Base-by-base conservation (phyloP, 37 sponge, comb jelly and placozoan species). In the Eunapius fragilis region DNA sequence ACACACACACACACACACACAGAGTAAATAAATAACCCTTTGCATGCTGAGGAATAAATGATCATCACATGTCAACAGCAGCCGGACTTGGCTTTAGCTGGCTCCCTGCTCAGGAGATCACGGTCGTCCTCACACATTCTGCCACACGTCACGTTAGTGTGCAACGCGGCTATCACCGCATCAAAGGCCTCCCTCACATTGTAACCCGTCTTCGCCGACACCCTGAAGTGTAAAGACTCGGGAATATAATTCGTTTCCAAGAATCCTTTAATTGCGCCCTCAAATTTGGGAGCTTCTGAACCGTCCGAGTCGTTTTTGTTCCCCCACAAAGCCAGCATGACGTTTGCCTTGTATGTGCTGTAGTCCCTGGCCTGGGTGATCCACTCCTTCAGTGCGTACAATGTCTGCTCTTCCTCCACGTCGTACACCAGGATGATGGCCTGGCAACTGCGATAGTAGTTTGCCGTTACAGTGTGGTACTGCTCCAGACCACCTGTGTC, bases 341-440 rank as follows among this genome's bases (percentile, higher is more conserved):
- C 80, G 26, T 24, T 80, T 5, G 7, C 10, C 58, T 58, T 58
- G 58, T 58, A 58, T 19, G 22, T 58, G 31, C 67, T 50, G 67
- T 9, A 24, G 27, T 27, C 67, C 27, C 26, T 80, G 32, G 67
- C 80, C 14, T 80, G 68, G 7, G 27, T 2, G 22, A 80, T 80
- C 80, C 80, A 80, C 67, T 49, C 80, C 22, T 32, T 38, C 26
- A 80, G 67, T 13, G 26, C 31, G 26, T 67, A 80, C 23, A 80
- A 32, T 4, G 67, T 80, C 12, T 67, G 26, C 28, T 48, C 28
- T 37, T 80, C 80, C 14, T 67, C 68, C 26, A 12, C 12, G 24
- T 80, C 80, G 31, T 80, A 80, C 31, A 80, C 80, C 67, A 80
- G 25, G 12, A 80, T 80, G 31, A 80, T 68, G 67, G 80, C 80